phyloP scores from a whole-genome alignment of 1,140 invertebrate species.

The Anastrepha obliqua region DNA sequence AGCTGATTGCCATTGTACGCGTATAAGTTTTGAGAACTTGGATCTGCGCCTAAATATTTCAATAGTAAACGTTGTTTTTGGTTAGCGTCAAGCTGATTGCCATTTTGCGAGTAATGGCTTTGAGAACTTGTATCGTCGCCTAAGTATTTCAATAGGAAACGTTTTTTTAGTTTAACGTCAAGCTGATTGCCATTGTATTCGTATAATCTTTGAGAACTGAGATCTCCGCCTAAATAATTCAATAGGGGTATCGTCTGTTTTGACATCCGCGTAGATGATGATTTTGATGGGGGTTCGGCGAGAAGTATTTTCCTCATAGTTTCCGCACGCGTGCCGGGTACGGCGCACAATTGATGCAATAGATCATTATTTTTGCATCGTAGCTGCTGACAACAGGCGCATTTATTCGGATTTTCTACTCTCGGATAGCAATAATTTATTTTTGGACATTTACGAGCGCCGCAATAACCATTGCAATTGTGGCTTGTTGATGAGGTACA shows the following conservation, averaged over 20 bases:
- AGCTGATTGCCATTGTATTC: no score
- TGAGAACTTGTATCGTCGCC: not conserved
- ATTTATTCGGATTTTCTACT: not conserved
- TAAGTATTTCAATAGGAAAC: not conserved
- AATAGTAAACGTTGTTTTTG: not conserved
- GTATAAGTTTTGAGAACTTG: not conserved
- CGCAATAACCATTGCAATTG: not conserved
- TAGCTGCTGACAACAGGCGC: not conserved
- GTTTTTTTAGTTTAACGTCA: not conserved
- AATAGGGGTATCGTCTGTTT: not conserved
- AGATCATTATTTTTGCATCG: not conserved
- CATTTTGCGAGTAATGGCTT: not conserved
- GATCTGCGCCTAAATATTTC: not conserved
- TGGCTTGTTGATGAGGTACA: not conserved
- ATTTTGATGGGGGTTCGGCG: not conserved
- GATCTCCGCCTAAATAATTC: not conserved
- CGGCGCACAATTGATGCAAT: not conserved
- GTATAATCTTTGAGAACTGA: not conserved
- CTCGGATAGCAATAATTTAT: not conserved
- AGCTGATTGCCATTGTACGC: no score
- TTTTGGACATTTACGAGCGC: not conserved
- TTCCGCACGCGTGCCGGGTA: not conserved
- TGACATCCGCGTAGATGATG: not conserved
- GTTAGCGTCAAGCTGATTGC: not conserved
- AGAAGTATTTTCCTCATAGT: not conserved